Evolutionary conservation across 2,113 vertebrate genomes (phyloP), one percentile per base, ranked within the genome.

Genomic region (Forbesichthys papilliferus): DNA sequence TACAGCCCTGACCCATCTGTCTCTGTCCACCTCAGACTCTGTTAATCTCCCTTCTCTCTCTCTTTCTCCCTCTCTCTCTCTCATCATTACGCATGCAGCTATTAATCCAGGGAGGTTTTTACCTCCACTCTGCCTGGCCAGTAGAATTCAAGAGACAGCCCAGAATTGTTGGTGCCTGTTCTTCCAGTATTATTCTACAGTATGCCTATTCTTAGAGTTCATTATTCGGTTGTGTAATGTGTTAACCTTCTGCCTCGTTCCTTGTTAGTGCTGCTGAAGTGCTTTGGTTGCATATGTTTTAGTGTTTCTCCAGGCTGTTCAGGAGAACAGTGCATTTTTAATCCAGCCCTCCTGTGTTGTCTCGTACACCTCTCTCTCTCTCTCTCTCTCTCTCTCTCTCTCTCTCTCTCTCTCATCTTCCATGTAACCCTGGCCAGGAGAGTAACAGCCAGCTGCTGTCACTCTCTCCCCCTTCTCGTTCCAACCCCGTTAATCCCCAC

Each of bases 1-100:
- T 8, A 8, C 13, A 11, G 49, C 16, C 46, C 79, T 71, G 48
- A 11, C 48, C 80, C 86, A 88, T 90, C 84, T 90, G 81, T 88
- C 82, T 79, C 78, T 71, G 36, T 78, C 80, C 78, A 64, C 2
- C 49, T 82, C 73, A 56, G 6, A 10, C 55, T 81, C 79, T 36
- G 70, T 75, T 83, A 86, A 87, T 88, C 77, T 79, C 56, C 14
- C 42, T 42, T n/a, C 66, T 62, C 48, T 13, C 61, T 49, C 61
- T 52, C 64, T 64, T 73, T 75, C 18, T 68, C 66, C 46, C 66
- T 20, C 16, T 72, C 67, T 81, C 52, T 0, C 72, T 73, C 70
- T 84, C 80, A 82, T 87, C 77, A 59, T 81, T 55, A 77, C 1
- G n/a, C 69, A 66, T 67, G 70, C 42, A 66, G 13, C 4, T 52